These are phyloP conservation scores for Fragum sueziense DNA, from an alignment of 2,888 invertebrate genomes.

Conservation along the genomic window DNA sequence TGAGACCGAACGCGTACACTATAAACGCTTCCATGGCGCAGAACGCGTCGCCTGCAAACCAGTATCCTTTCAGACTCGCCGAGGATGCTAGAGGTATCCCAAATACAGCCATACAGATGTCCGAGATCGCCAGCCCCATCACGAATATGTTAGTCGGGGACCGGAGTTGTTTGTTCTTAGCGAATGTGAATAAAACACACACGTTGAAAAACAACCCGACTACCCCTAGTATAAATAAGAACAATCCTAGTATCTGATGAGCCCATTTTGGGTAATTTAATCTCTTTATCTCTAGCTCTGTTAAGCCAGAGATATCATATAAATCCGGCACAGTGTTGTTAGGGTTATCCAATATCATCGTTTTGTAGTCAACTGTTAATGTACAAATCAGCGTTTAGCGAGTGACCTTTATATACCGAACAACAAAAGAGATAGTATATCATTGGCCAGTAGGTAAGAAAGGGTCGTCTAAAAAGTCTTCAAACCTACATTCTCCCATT, in stretches of 20 bases:
- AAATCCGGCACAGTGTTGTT: not conserved
- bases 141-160: conserved; percentile 72
- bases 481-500: too few relatives aligned
- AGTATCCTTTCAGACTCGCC: conserved; percentile 56
- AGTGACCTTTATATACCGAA: not conserved
- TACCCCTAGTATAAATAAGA: conserved; percentile 24
- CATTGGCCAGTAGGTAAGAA: not conserved
- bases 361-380: not conserved
- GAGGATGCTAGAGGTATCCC: conserved; percentile 49
- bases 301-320: not conserved
- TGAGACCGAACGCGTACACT: conserved; percentile 69
- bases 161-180: conserved; percentile 64
- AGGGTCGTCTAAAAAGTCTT: too few relatives aligned
- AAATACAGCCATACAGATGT: conserved; percentile 63
- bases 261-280: conserved; percentile 30
- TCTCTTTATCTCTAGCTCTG: conserved; percentile 12
- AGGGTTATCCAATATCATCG: not conserved
- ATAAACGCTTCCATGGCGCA: conserved; percentile 69
- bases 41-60: conserved; percentile 52
- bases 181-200: conserved; percentile 58
- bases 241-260: conserved; percentile 25
- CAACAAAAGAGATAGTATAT: not conserved
- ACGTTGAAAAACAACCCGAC: conserved; percentile 59
- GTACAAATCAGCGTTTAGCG: not conserved
- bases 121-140: conserved; percentile 65